Base-by-base conservation (phyloP, 2,888 invertebrate species). In the Salticus scenicus region DNA sequence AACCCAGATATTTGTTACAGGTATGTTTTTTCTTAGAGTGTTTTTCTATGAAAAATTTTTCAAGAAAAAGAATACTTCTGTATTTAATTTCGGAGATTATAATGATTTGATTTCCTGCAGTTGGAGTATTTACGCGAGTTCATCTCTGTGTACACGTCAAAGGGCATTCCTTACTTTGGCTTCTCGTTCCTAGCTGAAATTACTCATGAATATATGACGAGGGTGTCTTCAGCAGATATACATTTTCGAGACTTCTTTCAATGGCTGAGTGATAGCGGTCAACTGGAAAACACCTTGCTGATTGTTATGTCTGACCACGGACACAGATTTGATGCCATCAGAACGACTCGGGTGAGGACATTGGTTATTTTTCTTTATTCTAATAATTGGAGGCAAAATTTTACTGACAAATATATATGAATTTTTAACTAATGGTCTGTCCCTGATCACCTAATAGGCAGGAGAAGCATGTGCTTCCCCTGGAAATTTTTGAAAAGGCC, bases 131-230 rank as follows among this genome's bases (percentile, higher is more conserved):
- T 91, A 28, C 88, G 89, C 12, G 89, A 91, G 72, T 92, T 92
- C 79, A 72, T 91, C 1, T 73, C 84, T 5, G 87, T 83, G 5
- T 90, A 90, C 79, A 81, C 82, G 69, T 12, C 17, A 0, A 27
- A 24, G 1, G 33, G 17, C 12, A 67, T 88, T 10, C 90, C 91
- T 5, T 89, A 90, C 81, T 91, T 91, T 83, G 90, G 90, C 0
- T 90, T 92, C 78, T 89, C 90, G 12, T 91, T 91, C 87, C 88
- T 92, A 17, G 90, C 90, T 14, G 91, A 92, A 85, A 88, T 92
- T 1, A 91, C 91, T 0, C 92, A 92, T 81, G 92, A 92, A 70
- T 90, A 90, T 88, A 87, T 91, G 57, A 91, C 91, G 87, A 90
- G 91, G 81, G 90, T 91, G 0, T 90, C 90, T 0, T 88, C 90